These are phyloP conservation scores for Trissoscelio sp. DNA, from an alignment of 2,888 invertebrate genomes.

Conservation along the genomic window DNA sequence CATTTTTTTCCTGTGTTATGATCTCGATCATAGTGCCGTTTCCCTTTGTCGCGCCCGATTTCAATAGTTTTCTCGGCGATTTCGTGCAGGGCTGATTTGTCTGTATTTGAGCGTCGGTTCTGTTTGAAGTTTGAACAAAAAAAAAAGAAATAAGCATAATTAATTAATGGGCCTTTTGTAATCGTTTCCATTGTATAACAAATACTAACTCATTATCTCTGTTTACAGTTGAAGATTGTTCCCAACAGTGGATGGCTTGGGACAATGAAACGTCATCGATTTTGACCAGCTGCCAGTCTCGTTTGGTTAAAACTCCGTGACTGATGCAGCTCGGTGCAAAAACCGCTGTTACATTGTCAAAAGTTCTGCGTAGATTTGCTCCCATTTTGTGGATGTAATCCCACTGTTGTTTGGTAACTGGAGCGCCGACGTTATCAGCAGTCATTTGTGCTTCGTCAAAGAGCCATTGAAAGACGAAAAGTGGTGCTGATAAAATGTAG, in stretches of 20 bases:
- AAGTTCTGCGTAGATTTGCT: conserved; percentile 91
- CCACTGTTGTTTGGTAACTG: conserved; percentile 95
- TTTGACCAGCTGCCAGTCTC: conserved; percentile 94
- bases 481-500: conserved; percentile 89
- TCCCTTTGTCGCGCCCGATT: conserved; percentile 76
- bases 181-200: too few species aligned
- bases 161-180: neutral
- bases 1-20: conserved; percentile 72
- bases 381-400: conserved; percentile 96
- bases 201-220: conserved; percentile 58
- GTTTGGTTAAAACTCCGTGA: conserved; percentile 93
- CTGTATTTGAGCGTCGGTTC: conserved; percentile 76
- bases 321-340: conserved; percentile 97
- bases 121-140: too few species aligned
- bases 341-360: conserved; percentile 93
- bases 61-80: conserved; percentile 75
- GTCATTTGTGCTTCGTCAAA: conserved; percentile 98
- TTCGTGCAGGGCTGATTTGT: conserved; percentile 79
- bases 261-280: conserved; percentile 93
- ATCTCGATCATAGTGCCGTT: conserved; percentile 76
- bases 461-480: conserved; percentile 97
- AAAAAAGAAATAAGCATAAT: conserved; percentile 5
- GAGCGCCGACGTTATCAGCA: conserved; percentile 95
- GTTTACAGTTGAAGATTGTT: conserved; percentile 83
- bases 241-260: conserved; percentile 95